Percentiles rank a stretch among this genome's conserved stretches.
phyloP scores from a whole-genome alignment of 2,888 invertebrate species.

The Campoplex capitator region DNA sequence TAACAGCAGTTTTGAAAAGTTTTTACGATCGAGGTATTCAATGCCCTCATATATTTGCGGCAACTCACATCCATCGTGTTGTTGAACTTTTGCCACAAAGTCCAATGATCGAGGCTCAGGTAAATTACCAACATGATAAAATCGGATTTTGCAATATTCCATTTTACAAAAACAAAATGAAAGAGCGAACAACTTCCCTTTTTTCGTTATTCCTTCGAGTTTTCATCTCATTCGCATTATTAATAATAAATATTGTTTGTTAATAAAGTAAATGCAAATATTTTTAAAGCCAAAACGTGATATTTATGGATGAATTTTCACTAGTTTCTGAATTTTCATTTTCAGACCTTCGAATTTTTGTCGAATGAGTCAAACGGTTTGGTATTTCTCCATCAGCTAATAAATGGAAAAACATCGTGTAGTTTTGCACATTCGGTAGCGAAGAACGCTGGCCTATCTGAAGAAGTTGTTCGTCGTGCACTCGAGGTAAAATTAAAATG shows the following conservation, averaged over 20 bases:
- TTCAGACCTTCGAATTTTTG: slow-evolving; percentile 88
- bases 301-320: not conserved
- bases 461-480: slow-evolving; percentile 86
- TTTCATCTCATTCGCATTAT: too few relatives aligned
- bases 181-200: too few relatives aligned
- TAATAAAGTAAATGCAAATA: too few relatives aligned
- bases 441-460: slow-evolving; percentile 86
- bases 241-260: too few relatives aligned
- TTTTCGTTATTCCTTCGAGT: too few relatives aligned
- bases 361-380: slow-evolving; percentile 86
- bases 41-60: slow-evolving; percentile 91
- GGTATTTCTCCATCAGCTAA: slow-evolving; percentile 89
- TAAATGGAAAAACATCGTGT: slow-evolving; percentile 86
- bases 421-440: slow-evolving; percentile 90
- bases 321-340: not conserved
- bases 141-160: not conserved
- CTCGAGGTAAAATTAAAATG: slow-evolving; percentile 80
- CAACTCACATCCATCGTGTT: slow-evolving; percentile 92
- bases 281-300: not conserved
- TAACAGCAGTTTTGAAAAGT: slow-evolving; percentile 89
- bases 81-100: slow-evolving; percentile 86
- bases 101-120: slow-evolving; percentile 86
- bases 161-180: not conserved
- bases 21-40: slow-evolving; percentile 86
- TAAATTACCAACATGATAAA: slow-evolving; percentile 78